Percentiles rank a stretch among this genome's conserved stretches.
These are phyloP conservation scores for Brachyhypopomus occidentalis DNA, from an alignment of 2,113 vertebrate species.

Conservation along the genomic window DNA sequence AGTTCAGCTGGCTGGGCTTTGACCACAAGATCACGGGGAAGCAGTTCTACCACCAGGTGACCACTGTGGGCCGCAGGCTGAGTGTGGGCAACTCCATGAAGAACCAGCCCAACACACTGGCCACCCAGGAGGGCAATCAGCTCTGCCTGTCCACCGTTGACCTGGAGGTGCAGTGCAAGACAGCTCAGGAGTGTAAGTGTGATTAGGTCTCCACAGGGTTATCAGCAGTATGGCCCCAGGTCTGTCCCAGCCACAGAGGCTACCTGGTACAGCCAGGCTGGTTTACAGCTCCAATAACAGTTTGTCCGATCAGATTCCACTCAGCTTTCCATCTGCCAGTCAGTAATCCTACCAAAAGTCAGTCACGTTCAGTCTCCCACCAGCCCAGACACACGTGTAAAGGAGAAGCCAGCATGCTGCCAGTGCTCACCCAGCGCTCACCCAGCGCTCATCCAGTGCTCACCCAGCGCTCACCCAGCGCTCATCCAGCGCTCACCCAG, in stretches of 20 bases:
- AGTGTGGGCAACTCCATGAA: constrained; percentile 93
- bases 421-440: too few species aligned
- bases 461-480: too few species aligned
- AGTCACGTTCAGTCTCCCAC: constrained; percentile 29
- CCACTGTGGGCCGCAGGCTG: constrained; percentile 91
- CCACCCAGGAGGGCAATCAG: constrained; percentile 89
- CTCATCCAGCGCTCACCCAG: too few species aligned
- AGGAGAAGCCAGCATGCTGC: constrained; percentile 13
- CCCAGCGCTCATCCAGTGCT: too few species aligned
- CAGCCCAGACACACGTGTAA: constrained; percentile 32
- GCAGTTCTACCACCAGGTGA: constrained; percentile 98
- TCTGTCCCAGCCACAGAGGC: too few species aligned
- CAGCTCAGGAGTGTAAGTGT: constrained; percentile 78
- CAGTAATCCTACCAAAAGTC: not conserved
- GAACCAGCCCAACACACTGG: constrained; percentile 77
- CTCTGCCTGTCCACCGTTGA: constrained; percentile 93
- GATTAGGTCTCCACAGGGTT: not conserved
- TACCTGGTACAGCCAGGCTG: not conserved
- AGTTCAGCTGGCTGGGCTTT: constrained; percentile 99
- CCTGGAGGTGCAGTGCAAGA: constrained; percentile 89
- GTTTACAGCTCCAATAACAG: not conserved
- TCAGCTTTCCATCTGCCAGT: constrained; percentile 2
- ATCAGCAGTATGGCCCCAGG: not conserved
- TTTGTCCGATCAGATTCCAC: not conserved
- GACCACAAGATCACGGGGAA: constrained; percentile 99